Evolutionary conservation across 2,113 vertebrate species (phyloP).

Genomic region (Podocnemis expansa): DNA sequence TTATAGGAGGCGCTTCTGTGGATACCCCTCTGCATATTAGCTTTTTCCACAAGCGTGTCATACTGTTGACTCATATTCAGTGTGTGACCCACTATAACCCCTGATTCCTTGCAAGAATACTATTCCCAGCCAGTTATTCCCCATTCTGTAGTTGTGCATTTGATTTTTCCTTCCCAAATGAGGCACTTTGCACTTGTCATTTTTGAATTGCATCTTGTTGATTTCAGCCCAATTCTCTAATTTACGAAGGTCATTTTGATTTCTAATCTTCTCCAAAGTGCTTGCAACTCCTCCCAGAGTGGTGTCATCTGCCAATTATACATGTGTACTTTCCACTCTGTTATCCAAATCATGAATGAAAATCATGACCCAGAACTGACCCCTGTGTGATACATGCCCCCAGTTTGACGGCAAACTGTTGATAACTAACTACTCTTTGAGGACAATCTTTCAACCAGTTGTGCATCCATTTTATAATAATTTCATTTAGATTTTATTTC

Average conservation of each 20-base stretch:
- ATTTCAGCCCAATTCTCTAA: not conserved
- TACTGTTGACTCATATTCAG: not conserved
- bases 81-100: not conserved
- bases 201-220: not conserved
- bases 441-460: not conserved
- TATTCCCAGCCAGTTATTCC: not conserved
- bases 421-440: not conserved
- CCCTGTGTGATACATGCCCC: not conserved
- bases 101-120: not conserved
- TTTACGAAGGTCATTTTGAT: not conserved
- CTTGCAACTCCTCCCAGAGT: not conserved
- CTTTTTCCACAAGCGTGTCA: not conserved
- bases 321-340: not conserved
- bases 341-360: not conserved
- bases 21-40: not conserved
- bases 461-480: not conserved
- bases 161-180: not conserved
- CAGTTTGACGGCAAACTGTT: not conserved
- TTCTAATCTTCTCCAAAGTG: not conserved
- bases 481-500: not conserved
- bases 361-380: not conserved
- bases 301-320: not conserved
- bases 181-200: not conserved
- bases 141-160: not conserved
- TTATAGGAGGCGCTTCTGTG: not conserved